Evolutionary conservation across 2,888 invertebrate species (phyloP).

Genomic region (Dryobota labecula): DNA sequence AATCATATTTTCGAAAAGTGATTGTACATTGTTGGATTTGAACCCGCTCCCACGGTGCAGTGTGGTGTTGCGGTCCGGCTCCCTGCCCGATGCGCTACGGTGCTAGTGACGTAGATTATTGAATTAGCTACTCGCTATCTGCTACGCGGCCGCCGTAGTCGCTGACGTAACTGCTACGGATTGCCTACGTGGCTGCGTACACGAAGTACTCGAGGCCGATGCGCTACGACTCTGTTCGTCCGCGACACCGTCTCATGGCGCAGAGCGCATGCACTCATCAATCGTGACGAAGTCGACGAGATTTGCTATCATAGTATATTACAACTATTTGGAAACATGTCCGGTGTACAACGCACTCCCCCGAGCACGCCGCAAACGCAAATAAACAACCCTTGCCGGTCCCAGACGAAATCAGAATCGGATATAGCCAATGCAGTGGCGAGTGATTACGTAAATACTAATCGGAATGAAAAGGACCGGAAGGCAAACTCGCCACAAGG

Average conservation of each 20-base stretch:
- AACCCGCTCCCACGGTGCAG: no score
- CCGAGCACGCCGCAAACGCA: constrained; percentile 2
- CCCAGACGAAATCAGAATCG: background rate
- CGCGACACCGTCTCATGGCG: background rate
- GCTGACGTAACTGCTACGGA: background rate
- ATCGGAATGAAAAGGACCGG: background rate
- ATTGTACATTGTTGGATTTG: no score
- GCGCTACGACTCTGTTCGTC: background rate
- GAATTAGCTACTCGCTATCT: no score
- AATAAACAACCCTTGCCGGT: background rate
- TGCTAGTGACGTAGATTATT: no score
- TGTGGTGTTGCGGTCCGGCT: no score
- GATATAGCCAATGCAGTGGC: constrained; percentile 1
- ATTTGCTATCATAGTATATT: background rate
- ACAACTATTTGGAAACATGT: background rate
- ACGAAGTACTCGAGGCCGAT: background rate
- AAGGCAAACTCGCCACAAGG: background rate
- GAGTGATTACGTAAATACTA: background rate
- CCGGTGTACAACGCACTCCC: no score
- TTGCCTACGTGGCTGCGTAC: background rate
- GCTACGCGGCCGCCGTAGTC: no score
- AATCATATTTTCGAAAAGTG: no score
- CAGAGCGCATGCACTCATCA: background rate
- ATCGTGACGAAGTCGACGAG: background rate
- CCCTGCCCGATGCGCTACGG: no score